Conservation (phyloP, 1,140 invertebrate species). For the Drosophila ercepeae region DNA sequence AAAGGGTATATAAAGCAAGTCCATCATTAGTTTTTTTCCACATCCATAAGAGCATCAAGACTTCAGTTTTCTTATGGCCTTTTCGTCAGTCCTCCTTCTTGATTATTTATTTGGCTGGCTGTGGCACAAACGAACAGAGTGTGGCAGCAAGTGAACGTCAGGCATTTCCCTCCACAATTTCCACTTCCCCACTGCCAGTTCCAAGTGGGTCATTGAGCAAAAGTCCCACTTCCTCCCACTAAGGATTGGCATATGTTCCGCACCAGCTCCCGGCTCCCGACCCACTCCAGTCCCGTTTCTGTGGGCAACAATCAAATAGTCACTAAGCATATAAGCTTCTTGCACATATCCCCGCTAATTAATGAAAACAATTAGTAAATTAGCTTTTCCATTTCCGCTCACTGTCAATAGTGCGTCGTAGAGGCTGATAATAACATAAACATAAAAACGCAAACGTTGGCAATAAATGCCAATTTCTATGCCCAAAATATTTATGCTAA, state of each 20-base stretch:
- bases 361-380: constrained; percentile 81
- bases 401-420: constrained; percentile 50
- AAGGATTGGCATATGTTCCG: constrained; percentile 24
- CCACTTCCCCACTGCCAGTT: constrained; percentile 22
- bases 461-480: constrained; percentile 72
- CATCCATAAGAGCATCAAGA: constrained; percentile 33
- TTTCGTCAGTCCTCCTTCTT: neutral
- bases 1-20: too few species aligned
- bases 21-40: too few species aligned
- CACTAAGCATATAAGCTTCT: constrained; percentile 50
- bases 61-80: neutral
- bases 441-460: constrained; percentile 77
- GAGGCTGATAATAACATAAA: constrained; percentile 63
- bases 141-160: constrained; percentile 20
- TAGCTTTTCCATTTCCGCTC: constrained; percentile 62
- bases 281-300: neutral
- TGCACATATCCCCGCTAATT: constrained; percentile 61
- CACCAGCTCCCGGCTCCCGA: neutral
- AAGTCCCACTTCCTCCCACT: constrained; percentile 12
- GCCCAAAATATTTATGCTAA: constrained; percentile 76
- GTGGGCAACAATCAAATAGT: constrained; percentile 46
- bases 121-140: constrained; percentile 14
- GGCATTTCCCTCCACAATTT: constrained; percentile 5
- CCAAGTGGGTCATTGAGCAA: constrained; percentile 60
- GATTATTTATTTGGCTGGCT: constrained; percentile 29